Conservation (phyloP, 2,113 vertebrate genomes). For the Eulemur rufifrons region DNA sequence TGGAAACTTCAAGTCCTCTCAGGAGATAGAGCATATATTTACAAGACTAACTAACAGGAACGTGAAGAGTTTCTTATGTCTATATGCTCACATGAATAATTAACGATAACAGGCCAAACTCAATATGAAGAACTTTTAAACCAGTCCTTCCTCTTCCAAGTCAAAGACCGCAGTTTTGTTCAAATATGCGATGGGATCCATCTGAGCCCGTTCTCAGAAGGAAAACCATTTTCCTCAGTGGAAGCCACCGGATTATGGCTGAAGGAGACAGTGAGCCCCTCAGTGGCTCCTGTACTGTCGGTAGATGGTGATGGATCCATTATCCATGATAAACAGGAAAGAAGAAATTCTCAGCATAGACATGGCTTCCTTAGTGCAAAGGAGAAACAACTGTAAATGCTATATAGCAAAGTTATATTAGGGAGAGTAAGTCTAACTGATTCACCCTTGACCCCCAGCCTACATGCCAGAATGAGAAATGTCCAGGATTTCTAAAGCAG, state of each 20-base stretch:
- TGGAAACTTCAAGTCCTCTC: background rate
- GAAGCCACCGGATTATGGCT: background rate
- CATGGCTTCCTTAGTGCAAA: background rate
- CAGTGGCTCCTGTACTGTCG: background rate
- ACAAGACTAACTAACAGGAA: background rate
- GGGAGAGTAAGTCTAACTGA: no score
- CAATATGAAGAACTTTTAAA: background rate
- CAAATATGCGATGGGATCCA: background rate
- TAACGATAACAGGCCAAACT: background rate
- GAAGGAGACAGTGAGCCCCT: background rate
- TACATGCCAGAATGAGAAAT: background rate
- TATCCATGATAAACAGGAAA: background rate
- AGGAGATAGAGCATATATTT: background rate
- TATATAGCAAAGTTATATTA: background rate
- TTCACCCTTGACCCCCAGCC: background rate
- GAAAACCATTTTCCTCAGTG: background rate
- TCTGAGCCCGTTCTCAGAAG: background rate
- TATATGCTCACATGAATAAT: background rate
- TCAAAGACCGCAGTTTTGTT: background rate
- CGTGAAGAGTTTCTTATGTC: background rate
- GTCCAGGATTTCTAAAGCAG: background rate
- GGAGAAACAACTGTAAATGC: background rate
- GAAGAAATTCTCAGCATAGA: background rate
- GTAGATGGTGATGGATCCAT: background rate
- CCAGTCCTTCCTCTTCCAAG: background rate